A percentile compares a stretch with the other conserved stretches of the same genome.
Evolutionary conservation across 1,140 invertebrate genomes (phyloP).

Genomic region (Cydia splendana): DNA sequence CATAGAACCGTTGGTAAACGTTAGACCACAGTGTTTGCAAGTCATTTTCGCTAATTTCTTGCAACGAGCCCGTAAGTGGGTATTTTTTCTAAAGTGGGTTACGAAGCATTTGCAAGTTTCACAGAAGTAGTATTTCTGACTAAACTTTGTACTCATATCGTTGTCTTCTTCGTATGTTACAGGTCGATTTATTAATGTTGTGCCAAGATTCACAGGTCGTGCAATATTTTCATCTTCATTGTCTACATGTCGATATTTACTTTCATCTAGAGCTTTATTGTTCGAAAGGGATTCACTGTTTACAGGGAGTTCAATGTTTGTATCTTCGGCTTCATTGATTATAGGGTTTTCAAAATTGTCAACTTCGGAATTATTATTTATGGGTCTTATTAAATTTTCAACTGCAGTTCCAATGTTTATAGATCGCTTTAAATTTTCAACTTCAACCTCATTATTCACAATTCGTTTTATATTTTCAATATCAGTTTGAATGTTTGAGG

Average conservation of each 20-base stretch:
- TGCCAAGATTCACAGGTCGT: not conserved
- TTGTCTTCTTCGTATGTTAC: no score
- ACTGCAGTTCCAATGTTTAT: not conserved
- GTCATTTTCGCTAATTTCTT: conserved; percentile 39
- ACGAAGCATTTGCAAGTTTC: conserved; percentile 9
- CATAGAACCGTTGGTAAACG: conserved; percentile 45
- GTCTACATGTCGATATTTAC: not conserved
- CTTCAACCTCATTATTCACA: not conserved
- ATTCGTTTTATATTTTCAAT: not conserved
- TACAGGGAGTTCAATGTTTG: not conserved
- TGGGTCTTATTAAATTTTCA: not conserved
- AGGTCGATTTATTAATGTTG: not conserved
- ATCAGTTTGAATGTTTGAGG: not conserved
- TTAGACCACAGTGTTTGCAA: conserved; percentile 59
- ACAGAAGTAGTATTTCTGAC: not conserved
- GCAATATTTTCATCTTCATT: not conserved
- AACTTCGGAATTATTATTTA: not conserved
- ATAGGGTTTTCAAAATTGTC: not conserved
- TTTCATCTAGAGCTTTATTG: not conserved
- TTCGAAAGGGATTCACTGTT: not conserved
- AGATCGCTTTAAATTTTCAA: conserved; percentile 28
- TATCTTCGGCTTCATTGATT: not conserved
- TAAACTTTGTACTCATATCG: not conserved
- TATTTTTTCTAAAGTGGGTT: not conserved
- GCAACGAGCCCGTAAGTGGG: not conserved